Base-by-base conservation (phyloP, 2,797 vertebrate species). In the Meda fulgida region DNA sequence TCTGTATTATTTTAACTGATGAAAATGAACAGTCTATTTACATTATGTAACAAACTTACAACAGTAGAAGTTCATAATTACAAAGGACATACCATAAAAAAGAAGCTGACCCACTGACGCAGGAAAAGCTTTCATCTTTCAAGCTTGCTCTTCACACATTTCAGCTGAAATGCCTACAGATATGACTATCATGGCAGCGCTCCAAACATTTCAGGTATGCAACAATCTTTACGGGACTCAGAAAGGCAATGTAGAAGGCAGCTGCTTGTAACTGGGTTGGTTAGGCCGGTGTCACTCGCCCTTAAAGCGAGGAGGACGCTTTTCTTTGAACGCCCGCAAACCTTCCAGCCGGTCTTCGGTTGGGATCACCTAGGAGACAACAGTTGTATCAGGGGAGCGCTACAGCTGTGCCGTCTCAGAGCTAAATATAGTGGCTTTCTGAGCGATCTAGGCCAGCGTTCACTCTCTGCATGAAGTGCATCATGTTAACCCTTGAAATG, bases 331-430 rank as follows among this genome's bases (percentile, higher is more conserved):
- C 0, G 98, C 98, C 88, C 96, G 92, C 91, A 99, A 94, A 88
- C 98, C 98, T 94, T 99, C 98, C 89, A 98, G 89, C 78, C 98
- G 96, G 92, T 99, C 98, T 93, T 99, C 98, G 8, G 98, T 99
- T 80, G 97, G 96, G 85, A 99, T 98, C 88, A 97, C 97, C 98
- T 99, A 90, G 53, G 92, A 95, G 63, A 89, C 65, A 84, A 89
- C 65, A 53, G 13, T 67, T 2, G 21, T n/a, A 53, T 81, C 82
- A 81, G 23, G 43, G 65, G 36, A 84, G 43, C 19, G 5, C 43
- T 46, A 34, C 71, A 72, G 55, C 60, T 67, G 60, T 66, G 60
- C 48, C 29, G 1, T 31, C 73, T 67, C 36, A 18, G 31, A 43
- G 72, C 72, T 67, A 77, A 77, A 83, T 53, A 76, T 67, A 53